Evolutionary conservation across 2,113 vertebrate species (phyloP), one percentile per base, ranked within the genome.

Genomic region (Thryonomys swinderianus): DNA sequence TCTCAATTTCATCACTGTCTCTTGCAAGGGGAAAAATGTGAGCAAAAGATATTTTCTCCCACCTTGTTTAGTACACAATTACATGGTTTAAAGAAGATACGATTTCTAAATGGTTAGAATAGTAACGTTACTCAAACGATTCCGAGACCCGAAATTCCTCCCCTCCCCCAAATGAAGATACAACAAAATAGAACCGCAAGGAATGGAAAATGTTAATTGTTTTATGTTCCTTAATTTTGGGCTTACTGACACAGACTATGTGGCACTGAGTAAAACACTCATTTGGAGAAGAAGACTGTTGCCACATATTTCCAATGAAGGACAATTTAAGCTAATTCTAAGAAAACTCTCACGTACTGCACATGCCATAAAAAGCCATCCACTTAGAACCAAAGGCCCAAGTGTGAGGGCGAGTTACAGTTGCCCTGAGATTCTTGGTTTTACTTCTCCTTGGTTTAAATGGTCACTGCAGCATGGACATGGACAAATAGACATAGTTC

Each of bases 31-130:
- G 62, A 51, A 93, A 91, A 96, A 85, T 76, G 42, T 82, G 27
- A 95, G 66, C 40, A 45, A 94, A 96, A 96, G 66, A 4, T 66
- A 61, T 96, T 96, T 95, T 93, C 76, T 84, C 66, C 69, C 40
- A 95, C 78, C 61, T 96, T 96, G 78, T 93, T 96, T 96, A 82
- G 71, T 94, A 92, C 37, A 95, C 81, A 96, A 96, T 97, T 95
- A 91, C 53, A 53, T 37, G 51, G 86, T 90, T 94, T 96, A 93
- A 95, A 90, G 67, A 95, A 96, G 92, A 96, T 93, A 96, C 91
- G 80, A 93, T 93, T 84, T 97, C 48, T 87, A 92, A 92, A 92
- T 92, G 91, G 84, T 85, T 96, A 67, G 48, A 91, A 79, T 0
- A 13, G 73, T 87, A 86, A 45, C 30, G 25, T 95, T 79, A 90